Percentiles rank a stretch among this genome's conserved stretches.
Conservation (phyloP, 1,140 invertebrate genomes). For the Carcinoscorpius rotundicauda region DNA sequence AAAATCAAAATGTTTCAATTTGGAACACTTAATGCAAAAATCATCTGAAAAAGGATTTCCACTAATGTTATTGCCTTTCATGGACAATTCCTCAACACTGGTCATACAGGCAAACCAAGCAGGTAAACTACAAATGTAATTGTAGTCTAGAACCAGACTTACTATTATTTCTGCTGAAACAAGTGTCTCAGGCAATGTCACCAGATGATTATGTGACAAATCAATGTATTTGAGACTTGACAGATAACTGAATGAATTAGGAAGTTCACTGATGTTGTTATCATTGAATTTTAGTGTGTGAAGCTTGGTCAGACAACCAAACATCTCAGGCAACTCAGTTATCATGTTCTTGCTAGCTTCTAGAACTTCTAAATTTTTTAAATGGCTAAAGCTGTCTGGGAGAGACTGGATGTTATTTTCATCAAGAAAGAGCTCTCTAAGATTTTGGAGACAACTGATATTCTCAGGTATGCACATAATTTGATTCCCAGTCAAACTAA, state of each 20-base stretch:
- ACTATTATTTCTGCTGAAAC: not conserved
- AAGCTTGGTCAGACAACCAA: conserved; percentile 9
- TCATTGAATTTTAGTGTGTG: conserved; percentile 8
- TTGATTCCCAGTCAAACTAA: conserved; percentile 11
- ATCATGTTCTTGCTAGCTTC: conserved; percentile 9
- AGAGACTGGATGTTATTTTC: conserved; percentile 11
- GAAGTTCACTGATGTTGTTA: conserved; percentile 7
- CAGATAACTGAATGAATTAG: conserved; percentile 9
- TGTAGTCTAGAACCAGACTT: conserved; percentile 6
- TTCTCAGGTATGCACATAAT: conserved; percentile 1
- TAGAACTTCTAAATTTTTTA: conserved; percentile 5
- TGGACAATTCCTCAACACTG: conserved; percentile 7
- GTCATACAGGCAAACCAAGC: conserved; percentile 9
- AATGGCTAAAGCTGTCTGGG: conserved; percentile 4
- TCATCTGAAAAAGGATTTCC: conserved; percentile 6
- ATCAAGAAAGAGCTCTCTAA: conserved; percentile 9
- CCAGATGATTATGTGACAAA: conserved; percentile 14
- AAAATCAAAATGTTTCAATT: conserved; percentile 12
- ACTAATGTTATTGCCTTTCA: conserved; percentile 7
- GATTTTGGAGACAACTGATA: not conserved
- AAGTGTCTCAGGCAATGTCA: conserved; percentile 6
- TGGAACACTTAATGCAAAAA: conserved; percentile 2
- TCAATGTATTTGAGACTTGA: conserved; percentile 9
- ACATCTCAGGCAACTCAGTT: conserved; percentile 7
- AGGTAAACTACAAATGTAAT: conserved; percentile 8